Evolutionary conservation across 2,888 invertebrate species (phyloP).

Genomic region (Oscheius sp.): DNA sequence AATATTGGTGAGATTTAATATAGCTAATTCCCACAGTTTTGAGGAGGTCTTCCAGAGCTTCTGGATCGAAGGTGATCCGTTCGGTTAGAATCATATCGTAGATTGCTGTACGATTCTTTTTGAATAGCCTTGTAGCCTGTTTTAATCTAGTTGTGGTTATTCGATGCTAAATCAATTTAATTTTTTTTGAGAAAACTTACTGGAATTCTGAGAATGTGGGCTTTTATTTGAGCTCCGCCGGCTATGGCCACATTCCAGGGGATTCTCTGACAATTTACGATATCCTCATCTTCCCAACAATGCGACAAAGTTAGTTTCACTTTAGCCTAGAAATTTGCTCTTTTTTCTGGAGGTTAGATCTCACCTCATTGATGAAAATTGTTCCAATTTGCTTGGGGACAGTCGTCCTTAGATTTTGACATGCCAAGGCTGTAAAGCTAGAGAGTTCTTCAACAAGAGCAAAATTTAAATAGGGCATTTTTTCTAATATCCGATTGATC

Average conservation of each 20-base stretch:
- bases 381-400: too few species aligned
- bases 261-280: too few species aligned
- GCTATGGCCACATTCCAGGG: neutral
- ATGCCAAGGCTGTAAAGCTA: too few species aligned
- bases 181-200: neutral
- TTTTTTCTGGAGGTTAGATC: too few species aligned
- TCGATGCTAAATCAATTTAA: neutral
- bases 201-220: neutral
- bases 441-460: too few species aligned
- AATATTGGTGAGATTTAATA: neutral
- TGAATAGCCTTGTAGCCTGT: neutral
- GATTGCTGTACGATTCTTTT: neutral
- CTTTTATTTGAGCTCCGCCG: neutral
- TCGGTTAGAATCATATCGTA: neutral
- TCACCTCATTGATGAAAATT: too few species aligned
- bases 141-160: neutral
- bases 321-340: too few species aligned
- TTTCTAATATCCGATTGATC: too few species aligned
- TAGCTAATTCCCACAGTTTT: neutral
- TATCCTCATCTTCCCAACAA: too few species aligned
- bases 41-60: neutral
- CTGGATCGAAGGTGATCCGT: slow-evolving; percentile 1
- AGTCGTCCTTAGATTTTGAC: too few species aligned
- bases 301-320: too few species aligned
- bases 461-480: too few species aligned